Evolutionary conservation across 1,140 invertebrate species (phyloP), one percentile per base, ranked within the genome.

Genomic region (Drosophila athabasca): DNA sequence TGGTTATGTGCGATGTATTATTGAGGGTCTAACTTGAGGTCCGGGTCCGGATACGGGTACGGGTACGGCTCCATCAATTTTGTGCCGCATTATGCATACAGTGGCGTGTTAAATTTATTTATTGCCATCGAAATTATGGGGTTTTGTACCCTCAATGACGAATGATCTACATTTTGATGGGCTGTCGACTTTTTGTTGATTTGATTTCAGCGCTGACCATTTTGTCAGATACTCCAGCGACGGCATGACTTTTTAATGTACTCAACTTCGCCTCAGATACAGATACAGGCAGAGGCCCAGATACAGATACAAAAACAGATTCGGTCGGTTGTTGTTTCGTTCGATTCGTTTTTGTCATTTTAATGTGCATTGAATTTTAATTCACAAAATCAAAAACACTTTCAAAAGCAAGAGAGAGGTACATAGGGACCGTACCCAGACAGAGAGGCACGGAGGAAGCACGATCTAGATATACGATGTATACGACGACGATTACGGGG

Each of bases 351-450:
- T 79, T 74, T 87, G 78, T 84, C 78, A 70, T 79, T 84, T 90
- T 82, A 90, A 79, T 90, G 87, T 70, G 87, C 60, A 82, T 85
- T 90, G 87, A 90, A 90, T 90, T 90, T 90, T 90, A 90, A 90
- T 90, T 81, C 74, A 15, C 45, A 64, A 75, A 90, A 73, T 76
- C 82, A 79, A 83, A 79, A 82, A 59, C 59, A 66, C 66, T 69
- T 69, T 69, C 64, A 52, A 69, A 57, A 69, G 65, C 17, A 41
- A 24, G 35, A 13, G 11, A 39, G 35, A 39, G 31, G 31, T 35
- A 9, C 8, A 3, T 35, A 35, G 31, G 31, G 31, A 6, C 31
- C 8, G 31, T 35, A 35, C 31, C 8, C 31, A 35, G 35, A 39
- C 35, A 8, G 11, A 3, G 35, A 39, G 8, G 9, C 35, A 39